Evolutionary conservation across 2,113 vertebrate species (phyloP), one percentile per base, ranked within the genome.

Genomic region (Calcarius ornatus): DNA sequence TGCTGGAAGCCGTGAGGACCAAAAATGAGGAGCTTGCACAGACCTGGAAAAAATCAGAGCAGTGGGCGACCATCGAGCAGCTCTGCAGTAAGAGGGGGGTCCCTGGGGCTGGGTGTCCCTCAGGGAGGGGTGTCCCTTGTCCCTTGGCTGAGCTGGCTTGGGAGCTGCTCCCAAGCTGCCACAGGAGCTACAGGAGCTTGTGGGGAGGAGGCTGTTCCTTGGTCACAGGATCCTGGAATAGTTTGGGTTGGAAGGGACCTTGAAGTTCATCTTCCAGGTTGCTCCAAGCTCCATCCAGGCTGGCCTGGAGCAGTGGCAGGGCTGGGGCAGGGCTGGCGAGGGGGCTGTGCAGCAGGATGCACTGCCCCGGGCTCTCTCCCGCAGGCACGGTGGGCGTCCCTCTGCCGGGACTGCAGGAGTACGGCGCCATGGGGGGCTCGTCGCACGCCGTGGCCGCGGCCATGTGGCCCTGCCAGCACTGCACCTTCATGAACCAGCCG

Each of bases 31-130:
- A 99, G 77, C 98, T 99, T 7, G 99, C 99, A 2, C 99, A 99
- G 97, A 99, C 99, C 19, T 99, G 99, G 99, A 99, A 99, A 96
- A 99, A 99, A 92, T 99, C 99, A 0, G 99, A 99, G 97, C 99
- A 99, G 96, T 99, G 99, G 99, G 99, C 99, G 25, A 99, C 99
- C 92, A 99, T 99, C 5, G 99, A 99, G 97, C 99, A 99, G 96
- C 98, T 99, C 64, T 99, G 99, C 97, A 99, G 99, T 99, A 95
- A 99, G 99, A 31, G 19, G 12, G 17, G 17, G 25, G 25, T 35
- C 20, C 30, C 54, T 45, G 22, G 30, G 66, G 35, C 17, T 10
- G 25, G 56, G 35, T 5, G 21, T 24, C 42, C n/a, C 57, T 60
- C 22, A 10, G 70, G n/a, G 30, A 33, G 17, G 81, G 43, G 13